A percentile compares a stretch with the other conserved stretches of the same genome.
phyloP scores from a whole-genome alignment of 2,888 invertebrate genomes.

The Nineta flava region DNA sequence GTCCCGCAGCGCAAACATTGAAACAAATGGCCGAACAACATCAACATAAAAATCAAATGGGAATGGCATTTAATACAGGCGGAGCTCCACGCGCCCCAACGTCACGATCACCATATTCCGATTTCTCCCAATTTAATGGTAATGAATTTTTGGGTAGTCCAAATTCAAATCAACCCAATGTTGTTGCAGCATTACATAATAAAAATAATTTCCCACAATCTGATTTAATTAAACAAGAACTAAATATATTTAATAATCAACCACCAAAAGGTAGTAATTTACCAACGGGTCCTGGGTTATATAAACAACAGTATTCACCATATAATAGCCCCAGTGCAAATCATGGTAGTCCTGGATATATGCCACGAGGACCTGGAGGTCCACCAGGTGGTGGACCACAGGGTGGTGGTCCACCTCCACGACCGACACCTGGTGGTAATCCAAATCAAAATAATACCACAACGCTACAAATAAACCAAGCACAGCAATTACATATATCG shows the following conservation, averaged over 20 bases:
- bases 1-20: conserved; percentile 86
- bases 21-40: conserved; percentile 97
- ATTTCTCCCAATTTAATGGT: conserved; percentile 36
- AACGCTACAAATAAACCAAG: conserved; percentile 70
- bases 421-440: conserved; percentile 35
- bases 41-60: conserved; percentile 67
- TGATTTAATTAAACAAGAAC: conserved; percentile 39
- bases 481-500: conserved; percentile 72
- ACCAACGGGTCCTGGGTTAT: conserved; percentile 18
- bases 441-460: conserved; percentile 26
- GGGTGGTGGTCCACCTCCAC: conserved; percentile 30
- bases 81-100: conserved; percentile 21
- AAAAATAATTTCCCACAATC: conserved; percentile 28
- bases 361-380: conserved; percentile 18
- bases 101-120: conserved; percentile 40
- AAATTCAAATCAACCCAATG: conserved; percentile 21
- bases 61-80: conserved; percentile 36
- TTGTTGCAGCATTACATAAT: conserved; percentile 24
- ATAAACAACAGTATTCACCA: conserved; percentile 49
- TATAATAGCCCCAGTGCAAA: conserved; percentile 47
- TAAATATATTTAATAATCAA: conserved; percentile 18
- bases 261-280: conserved; percentile 1
- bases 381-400: conserved; percentile 20
- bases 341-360: conserved; percentile 35
- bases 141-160: conserved; percentile 32